A percentile compares a stretch with the other conserved stretches of the same genome.
These are phyloP conservation scores for Pseudococcus longispinus DNA, from an alignment of 2,888 invertebrate species.

Conservation along the genomic window DNA sequence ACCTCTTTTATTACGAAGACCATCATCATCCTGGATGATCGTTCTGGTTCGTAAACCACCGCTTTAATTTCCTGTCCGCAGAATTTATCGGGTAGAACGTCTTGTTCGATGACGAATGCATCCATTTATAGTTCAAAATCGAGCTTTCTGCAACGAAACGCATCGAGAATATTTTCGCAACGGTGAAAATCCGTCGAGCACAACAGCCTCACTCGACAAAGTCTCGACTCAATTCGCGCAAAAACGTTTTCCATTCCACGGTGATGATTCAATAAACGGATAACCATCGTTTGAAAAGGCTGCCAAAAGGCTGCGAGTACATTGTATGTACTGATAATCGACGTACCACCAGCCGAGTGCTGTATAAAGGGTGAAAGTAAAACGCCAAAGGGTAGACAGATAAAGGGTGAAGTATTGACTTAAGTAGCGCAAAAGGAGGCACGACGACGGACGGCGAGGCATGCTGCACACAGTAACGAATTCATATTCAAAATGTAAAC, in stretches of 20 bases:
- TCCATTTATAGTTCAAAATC: neutral
- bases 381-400: constrained; percentile 15
- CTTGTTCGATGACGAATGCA: constrained; percentile 14
- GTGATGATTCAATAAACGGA: constrained; percentile 8
- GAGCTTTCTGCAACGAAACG: neutral
- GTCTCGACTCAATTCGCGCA: neutral
- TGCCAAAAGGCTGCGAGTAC: neutral
- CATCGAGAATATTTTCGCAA: neutral
- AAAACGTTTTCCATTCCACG: constrained; percentile 3
- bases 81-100: neutral
- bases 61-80: constrained; percentile 38
- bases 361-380: constrained; percentile 14
- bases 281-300: neutral
- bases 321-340: neutral
- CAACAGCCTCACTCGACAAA: neutral
- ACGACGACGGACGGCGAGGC: neutral
- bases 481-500: neutral
- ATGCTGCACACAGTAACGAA: neutral
- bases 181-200: neutral
- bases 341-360: neutral
- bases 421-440: neutral
- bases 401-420: constrained; percentile 28
- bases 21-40: neutral
- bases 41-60: constrained; percentile 36
- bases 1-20: neutral